Evolutionary conservation across 2,113 vertebrate genomes (phyloP).

Genomic region (Centropristis striata): DNA sequence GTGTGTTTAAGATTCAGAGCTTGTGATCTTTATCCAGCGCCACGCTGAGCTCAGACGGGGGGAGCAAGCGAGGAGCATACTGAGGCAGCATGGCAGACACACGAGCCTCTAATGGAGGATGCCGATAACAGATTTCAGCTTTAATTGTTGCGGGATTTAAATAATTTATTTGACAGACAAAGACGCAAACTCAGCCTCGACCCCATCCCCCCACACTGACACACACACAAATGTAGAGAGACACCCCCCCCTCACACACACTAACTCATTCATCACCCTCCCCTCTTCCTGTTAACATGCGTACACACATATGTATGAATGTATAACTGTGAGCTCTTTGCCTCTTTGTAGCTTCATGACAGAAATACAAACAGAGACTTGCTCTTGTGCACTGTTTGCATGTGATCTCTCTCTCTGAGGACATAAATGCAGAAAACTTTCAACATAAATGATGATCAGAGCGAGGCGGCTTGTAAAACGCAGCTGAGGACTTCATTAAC

Average conservation of each 20-base stretch:
- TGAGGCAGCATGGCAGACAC: constrained; percentile 53
- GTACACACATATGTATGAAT: not conserved
- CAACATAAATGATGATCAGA: constrained; percentile 39
- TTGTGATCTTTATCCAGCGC: constrained; percentile 69
- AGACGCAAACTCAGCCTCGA: constrained; percentile 62
- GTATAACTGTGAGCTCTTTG: not conserved
- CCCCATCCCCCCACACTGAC: constrained; percentile 52
- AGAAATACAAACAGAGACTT: constrained; percentile 4
- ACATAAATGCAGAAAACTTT: constrained; percentile 14
- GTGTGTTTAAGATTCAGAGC: constrained; percentile 75
- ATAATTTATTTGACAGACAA: constrained; percentile 84
- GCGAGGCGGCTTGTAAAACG: constrained; percentile 3
- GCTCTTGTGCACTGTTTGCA: not conserved
- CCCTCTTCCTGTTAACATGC: constrained; percentile 21
- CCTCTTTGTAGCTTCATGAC: constrained; percentile 8
- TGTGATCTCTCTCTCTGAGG: constrained; percentile 4
- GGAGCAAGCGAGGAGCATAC: constrained; percentile 23
- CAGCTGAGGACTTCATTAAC: constrained; percentile 15
- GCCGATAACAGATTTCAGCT: constrained; percentile 82
- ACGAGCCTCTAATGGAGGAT: constrained; percentile 67
- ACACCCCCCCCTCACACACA: not conserved
- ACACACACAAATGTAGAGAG: constrained; percentile 12
- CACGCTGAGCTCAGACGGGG: constrained; percentile 51
- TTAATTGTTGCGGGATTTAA: constrained; percentile 86
- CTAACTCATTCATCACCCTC: not conserved